These are phyloP conservation scores for Galaxias olidus DNA, from an alignment of 2,797 vertebrate genomes.

Conservation along the genomic window DNA sequence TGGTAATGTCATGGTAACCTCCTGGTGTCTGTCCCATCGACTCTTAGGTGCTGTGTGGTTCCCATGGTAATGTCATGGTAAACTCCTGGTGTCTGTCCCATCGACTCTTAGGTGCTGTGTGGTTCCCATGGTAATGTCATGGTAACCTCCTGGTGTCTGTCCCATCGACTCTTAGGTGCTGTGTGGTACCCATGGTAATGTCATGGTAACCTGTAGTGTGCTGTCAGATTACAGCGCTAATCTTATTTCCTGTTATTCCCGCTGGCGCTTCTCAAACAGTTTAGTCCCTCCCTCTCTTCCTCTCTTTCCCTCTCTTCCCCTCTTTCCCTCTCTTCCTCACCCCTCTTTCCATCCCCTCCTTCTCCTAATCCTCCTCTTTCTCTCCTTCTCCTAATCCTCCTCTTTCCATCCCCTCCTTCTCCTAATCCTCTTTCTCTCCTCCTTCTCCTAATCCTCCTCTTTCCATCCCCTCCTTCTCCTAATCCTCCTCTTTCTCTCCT, in stretches of 20 bases:
- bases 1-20: too few relatives aligned
- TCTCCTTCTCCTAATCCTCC: slow-evolving; percentile 8
- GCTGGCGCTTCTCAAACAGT: neutral
- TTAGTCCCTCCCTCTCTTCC: neutral
- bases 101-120: too few relatives aligned
- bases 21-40: too few relatives aligned
- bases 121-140: too few relatives aligned
- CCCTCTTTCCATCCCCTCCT: neutral
- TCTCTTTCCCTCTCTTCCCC: neutral
- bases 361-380: neutral
- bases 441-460: slow-evolving; percentile 62
- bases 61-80: too few relatives aligned
- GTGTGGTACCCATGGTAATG: too few relatives aligned
- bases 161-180: too few relatives aligned
- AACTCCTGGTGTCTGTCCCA: too few relatives aligned
- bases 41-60: too few relatives aligned
- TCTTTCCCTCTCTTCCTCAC: neutral
- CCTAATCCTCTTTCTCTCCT: slow-evolving; percentile 24
- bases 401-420: slow-evolving; percentile 9
- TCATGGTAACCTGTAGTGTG: too few relatives aligned
- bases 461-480: too few relatives aligned
- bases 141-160: too few relatives aligned
- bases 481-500: neutral
- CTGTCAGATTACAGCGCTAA: neutral
- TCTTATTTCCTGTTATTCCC: neutral